These are phyloP conservation scores for Rhegmatorhina hoffmannsi DNA, from an alignment of 2,113 vertebrate genomes.

Conservation along the genomic window DNA sequence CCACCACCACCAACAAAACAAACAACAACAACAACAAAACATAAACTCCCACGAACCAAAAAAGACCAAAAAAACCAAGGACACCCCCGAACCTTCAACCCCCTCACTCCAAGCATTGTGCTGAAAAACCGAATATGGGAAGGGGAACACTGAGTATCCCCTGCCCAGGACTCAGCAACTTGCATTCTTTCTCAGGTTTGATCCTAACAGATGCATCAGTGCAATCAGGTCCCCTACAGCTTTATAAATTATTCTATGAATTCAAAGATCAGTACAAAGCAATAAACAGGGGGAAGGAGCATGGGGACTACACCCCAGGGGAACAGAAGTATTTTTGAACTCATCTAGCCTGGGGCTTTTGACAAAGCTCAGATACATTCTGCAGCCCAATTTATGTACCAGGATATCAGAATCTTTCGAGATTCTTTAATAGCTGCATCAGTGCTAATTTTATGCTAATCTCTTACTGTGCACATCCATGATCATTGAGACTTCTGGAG, in stretches of 20 bases:
- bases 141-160: neutral
- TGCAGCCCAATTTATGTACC: conserved; percentile 27
- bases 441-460: conserved; percentile 69
- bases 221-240: conserved; percentile 15
- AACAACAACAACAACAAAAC: too few relatives aligned
- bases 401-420: conserved; percentile 23
- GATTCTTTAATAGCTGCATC: conserved; percentile 61
- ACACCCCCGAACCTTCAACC: neutral
- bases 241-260: conserved; percentile 8
- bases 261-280: conserved; percentile 13
- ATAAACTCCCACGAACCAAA: neutral
- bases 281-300: neutral
- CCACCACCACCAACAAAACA: neutral
- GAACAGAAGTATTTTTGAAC: neutral
- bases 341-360: neutral
- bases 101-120: neutral
- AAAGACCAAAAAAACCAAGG: neutral
- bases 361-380: neutral
- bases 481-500: conserved; percentile 63
- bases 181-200: neutral
- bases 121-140: neutral
- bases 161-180: neutral
- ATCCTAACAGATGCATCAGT: conserved; percentile 29
- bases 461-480: conserved; percentile 46
- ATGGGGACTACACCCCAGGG: neutral